Conservation (phyloP, 2,797 vertebrate genomes). For the Hydrophis major region DNA sequence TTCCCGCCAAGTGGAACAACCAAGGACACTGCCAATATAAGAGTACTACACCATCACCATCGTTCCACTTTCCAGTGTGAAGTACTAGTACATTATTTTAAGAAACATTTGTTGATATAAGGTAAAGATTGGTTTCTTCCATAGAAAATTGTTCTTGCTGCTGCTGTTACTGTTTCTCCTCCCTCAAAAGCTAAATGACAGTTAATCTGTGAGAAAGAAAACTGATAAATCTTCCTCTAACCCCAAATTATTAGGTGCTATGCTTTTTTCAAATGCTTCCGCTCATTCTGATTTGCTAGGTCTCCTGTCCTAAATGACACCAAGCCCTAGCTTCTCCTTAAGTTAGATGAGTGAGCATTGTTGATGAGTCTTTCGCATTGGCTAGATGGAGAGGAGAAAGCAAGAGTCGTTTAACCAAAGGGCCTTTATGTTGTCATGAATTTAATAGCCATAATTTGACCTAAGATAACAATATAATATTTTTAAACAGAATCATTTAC, state of each 20-base stretch:
- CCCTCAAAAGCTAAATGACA: neutral
- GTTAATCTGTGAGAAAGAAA: neutral
- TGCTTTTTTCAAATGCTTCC: neutral
- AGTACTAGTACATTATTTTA: neutral
- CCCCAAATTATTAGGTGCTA: neutral
- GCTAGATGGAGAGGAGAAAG: neutral
- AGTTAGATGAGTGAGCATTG: neutral
- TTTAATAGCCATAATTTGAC: constrained; percentile 19
- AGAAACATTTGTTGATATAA: neutral
- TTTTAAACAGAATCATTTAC: neutral
- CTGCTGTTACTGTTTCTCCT: neutral
- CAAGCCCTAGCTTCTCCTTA: neutral
- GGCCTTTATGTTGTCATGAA: neutral
- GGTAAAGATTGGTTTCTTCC: neutral
- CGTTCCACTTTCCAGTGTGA: neutral
- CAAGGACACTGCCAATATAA: neutral
- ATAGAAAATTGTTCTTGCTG: neutral
- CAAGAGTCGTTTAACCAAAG: neutral
- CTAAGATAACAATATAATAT: accelerated
- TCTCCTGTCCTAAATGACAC: neutral
- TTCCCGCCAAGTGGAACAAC: too few species aligned
- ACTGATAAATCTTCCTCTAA: neutral
- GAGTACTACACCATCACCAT: neutral
- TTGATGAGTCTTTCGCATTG: neutral
- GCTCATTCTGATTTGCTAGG: neutral